phyloP scores from a whole-genome alignment of 2,888 invertebrate species.

The Hydriomena furcata region DNA sequence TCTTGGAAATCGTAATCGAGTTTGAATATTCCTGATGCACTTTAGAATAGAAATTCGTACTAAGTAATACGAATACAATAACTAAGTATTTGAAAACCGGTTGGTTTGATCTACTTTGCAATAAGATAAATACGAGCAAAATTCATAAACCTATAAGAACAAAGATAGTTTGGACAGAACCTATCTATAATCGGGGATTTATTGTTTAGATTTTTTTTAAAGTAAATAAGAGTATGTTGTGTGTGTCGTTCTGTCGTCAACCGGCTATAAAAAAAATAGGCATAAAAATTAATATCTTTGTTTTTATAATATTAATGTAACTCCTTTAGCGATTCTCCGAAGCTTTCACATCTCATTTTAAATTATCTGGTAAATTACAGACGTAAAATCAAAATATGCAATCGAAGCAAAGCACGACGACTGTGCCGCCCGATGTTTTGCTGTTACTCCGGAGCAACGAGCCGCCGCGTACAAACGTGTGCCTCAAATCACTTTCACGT shows the following conservation, averaged over 20 bases:
- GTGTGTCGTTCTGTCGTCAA: no score
- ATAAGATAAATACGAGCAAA: no score
- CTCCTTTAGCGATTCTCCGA: background rate
- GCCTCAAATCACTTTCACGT: conserved; percentile 67
- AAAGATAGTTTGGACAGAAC: no score
- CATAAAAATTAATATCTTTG: background rate
- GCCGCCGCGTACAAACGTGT: conserved; percentile 68
- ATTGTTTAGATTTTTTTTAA: no score
- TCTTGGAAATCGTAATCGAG: conserved; percentile 27
- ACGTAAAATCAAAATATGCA: conserved; percentile 20
- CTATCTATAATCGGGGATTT: no score
- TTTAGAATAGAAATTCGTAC: conserved; percentile 1
- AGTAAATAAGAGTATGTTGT: no score
- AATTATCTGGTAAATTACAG: conserved; percentile 15
- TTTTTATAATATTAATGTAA: background rate
- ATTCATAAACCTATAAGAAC: no score
- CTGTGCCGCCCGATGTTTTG: conserved; percentile 26
- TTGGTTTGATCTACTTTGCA: background rate
- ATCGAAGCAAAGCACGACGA: conserved; percentile 22
- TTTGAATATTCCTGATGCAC: conserved; percentile 15
- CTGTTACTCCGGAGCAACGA: conserved; percentile 56
- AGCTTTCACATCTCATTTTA: conserved; percentile 18
- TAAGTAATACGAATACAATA: no score
- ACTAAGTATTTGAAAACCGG: no score
- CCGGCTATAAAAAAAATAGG: no score